A percentile compares a stretch with the other conserved stretches of the same genome.
Conservation (phyloP, 2,113 vertebrate species). For the Emydocephalus ijimae region DNA sequence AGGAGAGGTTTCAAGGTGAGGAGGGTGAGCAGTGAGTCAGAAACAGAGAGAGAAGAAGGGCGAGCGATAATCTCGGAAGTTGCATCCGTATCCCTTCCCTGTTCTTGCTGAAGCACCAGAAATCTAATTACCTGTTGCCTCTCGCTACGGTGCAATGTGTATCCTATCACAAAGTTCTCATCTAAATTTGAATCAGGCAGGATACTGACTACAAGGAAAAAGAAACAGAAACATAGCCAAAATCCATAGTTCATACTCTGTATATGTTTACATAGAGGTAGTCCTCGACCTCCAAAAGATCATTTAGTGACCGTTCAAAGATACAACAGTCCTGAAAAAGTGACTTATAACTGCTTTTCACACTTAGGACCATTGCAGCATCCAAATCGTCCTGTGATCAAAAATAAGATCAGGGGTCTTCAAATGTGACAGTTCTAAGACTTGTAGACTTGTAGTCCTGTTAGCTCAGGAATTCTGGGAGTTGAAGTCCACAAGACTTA, state of each 20-base stretch:
- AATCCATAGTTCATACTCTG: not conserved
- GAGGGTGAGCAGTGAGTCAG: constrained; percentile 31
- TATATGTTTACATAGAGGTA: not conserved
- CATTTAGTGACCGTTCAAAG: too few relatives aligned
- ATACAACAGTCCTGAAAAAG: too few relatives aligned
- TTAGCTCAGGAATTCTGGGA: too few relatives aligned
- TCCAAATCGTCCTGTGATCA: too few relatives aligned
- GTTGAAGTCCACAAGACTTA: too few relatives aligned
- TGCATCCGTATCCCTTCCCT: constrained; percentile 30
- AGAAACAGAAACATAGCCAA: not conserved
- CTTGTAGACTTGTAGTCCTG: too few relatives aligned
- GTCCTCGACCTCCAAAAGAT: too few relatives aligned
- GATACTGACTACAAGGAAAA: not conserved
- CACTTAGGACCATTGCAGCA: too few relatives aligned
- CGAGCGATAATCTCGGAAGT: constrained; percentile 36
- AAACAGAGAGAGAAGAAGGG: constrained; percentile 28
- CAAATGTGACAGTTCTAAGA: too few relatives aligned
- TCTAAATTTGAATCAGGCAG: constrained; percentile 35
- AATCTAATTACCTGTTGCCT: constrained; percentile 59
- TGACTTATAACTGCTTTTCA: too few relatives aligned
- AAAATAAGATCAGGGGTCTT: too few relatives aligned
- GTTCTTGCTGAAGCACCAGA: constrained; percentile 46
- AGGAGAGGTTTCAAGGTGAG: constrained; percentile 54
- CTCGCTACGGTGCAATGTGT: constrained; percentile 47
- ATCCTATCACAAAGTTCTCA: constrained; percentile 48